Conservation (phyloP, 2,888 invertebrate species). For the Balanococcus diminutus region DNA sequence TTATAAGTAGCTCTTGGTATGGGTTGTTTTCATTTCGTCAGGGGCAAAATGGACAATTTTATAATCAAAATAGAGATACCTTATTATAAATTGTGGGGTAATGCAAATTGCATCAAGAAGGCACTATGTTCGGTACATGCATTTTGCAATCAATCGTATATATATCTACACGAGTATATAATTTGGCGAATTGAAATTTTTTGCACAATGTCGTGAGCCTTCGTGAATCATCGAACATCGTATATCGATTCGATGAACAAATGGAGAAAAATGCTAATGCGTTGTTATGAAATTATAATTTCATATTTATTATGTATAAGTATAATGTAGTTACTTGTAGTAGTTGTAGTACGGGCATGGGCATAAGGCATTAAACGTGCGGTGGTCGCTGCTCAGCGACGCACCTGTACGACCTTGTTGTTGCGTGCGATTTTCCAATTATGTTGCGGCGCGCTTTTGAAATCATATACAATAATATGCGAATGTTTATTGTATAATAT, state of each 20-base stretch:
- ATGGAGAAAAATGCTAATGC: not conserved
- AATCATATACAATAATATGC: not conserved
- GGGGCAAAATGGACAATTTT: too few relatives aligned
- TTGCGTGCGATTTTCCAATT: conserved; percentile 17
- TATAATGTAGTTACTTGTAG: not conserved
- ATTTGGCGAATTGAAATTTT: not conserved
- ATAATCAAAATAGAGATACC: too few relatives aligned
- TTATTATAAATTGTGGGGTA: too few relatives aligned
- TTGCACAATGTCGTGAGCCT: not conserved
- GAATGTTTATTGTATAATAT: not conserved
- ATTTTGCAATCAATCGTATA: too few relatives aligned
- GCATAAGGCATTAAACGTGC: not conserved
- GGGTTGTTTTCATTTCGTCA: too few relatives aligned
- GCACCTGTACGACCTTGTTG: conserved; percentile 17
- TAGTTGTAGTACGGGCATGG: too few relatives aligned
- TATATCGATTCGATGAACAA: not conserved
- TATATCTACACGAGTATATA: not conserved
- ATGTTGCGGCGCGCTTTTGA: not conserved
- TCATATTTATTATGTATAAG: not conserved
- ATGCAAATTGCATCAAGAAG: too few relatives aligned
- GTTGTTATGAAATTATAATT: not conserved
- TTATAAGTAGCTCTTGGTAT: too few relatives aligned
- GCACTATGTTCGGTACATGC: too few relatives aligned
- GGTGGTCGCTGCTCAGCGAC: not conserved
- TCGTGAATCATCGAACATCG: not conserved